These are phyloP conservation scores for Plebejus argus DNA, from an alignment of 2,888 invertebrate genomes.

Conservation along the genomic window DNA sequence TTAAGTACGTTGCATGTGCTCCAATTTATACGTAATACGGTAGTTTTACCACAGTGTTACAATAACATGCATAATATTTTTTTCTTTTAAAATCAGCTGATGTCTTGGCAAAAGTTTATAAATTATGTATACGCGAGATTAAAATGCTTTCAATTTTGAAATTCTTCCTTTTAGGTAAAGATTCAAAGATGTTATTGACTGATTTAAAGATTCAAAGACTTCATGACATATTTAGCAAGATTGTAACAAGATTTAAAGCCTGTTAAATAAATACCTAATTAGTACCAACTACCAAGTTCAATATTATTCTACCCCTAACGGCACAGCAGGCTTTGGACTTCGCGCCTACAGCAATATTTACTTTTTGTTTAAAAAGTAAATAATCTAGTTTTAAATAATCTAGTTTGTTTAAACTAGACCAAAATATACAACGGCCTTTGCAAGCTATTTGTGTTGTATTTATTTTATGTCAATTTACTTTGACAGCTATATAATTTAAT, in stretches of 20 bases:
- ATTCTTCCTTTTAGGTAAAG: too few relatives aligned
- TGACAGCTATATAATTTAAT: not conserved
- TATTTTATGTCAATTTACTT: slow-evolving; percentile 8
- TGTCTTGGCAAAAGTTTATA: too few relatives aligned
- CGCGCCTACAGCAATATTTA: not conserved
- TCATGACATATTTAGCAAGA: not conserved
- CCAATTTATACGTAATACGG: too few relatives aligned
- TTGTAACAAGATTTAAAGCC: not conserved
- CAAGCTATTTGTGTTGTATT: not conserved
- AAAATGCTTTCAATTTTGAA: too few relatives aligned
- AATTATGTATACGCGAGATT: too few relatives aligned
- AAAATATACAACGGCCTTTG: not conserved
- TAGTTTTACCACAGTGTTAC: too few relatives aligned
- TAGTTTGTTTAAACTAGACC: not conserved
- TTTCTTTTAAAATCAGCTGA: too few relatives aligned
- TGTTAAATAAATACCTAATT: not conserved
- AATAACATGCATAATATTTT: too few relatives aligned
- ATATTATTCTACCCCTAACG: not conserved
- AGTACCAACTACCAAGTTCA: not conserved
- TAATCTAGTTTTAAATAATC: too few relatives aligned
- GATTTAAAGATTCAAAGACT: too few relatives aligned
- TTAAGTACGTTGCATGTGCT: not conserved
- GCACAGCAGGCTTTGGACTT: not conserved
- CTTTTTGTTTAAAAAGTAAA: too few relatives aligned
- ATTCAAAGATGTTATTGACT: too few relatives aligned